Evolutionary conservation across 2,888 invertebrate species (phyloP), one percentile per base, ranked within the genome.

Genomic region (Sesia apiformis): DNA sequence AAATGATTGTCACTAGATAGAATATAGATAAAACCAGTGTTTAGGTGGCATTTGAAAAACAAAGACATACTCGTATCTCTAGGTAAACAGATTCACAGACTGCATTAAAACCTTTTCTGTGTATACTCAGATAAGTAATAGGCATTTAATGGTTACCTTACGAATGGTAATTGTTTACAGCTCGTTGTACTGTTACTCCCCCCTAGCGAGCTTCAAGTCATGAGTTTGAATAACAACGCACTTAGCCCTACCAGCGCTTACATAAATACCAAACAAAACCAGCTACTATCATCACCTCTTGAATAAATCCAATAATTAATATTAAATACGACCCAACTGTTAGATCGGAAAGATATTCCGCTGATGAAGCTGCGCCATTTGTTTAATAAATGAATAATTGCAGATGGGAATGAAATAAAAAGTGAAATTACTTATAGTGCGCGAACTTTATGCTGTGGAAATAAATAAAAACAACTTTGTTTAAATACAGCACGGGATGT

Each of bases 321-420:
- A 74, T 67, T 66, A 66, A 65, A 70, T 64, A 66, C 59, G 62
- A 63, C 67, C 62, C 65, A 61, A 62, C 61, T 60, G 62, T 61
- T 61, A 73, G 73, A 75, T 76, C 64, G 55, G 58, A 67, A 63
- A 78, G 74, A 78, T 77, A 78, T 71, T 72, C 66, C 64, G 76
- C 76, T 83, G 80, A 81, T 78, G 79, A 76, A 80, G 79, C 70
- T 73, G 64, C 68, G 70, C 78, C 69, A 80, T 83, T 82, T 77
- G 73, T 77, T 78, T 80, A 75, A 78, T 76, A 74, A 75, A 83
- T 81, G 76, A 82, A 72, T 76, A 78, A 78, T 79, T 69, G 66
- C 67, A 40, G 8, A 52, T 46, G 46, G 46, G 23, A 46, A 46
- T 23, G 8, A 46, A 46, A 46, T 4, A 60, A 55, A 63, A 70